A percentile compares a stretch with the other conserved stretches of the same genome.
Conservation (phyloP, 2,888 invertebrate species). For the Piscicola geometra region DNA sequence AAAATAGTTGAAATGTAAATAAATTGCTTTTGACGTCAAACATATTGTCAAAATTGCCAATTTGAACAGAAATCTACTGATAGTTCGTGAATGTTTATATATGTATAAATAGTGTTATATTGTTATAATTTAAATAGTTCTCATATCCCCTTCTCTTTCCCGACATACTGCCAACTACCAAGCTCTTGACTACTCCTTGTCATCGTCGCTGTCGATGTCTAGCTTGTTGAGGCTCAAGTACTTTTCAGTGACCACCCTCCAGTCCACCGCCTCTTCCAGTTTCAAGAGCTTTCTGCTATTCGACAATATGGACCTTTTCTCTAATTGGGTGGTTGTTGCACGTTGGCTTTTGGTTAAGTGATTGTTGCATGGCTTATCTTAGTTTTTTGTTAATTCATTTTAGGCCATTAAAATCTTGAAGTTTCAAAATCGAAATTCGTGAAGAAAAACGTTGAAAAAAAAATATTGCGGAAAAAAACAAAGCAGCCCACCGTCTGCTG, state of each 20-base stretch:
- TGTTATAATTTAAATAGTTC: not conserved
- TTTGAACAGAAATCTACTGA: too few species aligned
- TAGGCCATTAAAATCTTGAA: too few species aligned
- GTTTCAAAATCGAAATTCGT: too few species aligned
- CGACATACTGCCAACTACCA: not conserved
- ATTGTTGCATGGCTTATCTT: too few species aligned
- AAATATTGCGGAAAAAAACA: not conserved
- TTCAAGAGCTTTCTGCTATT: not conserved
- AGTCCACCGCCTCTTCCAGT: slow-evolving; percentile 53
- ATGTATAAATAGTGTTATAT: not conserved
- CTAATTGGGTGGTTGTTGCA: too few species aligned
- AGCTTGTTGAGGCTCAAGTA: slow-evolving; percentile 44
- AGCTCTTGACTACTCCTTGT: not conserved
- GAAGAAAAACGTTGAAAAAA: too few species aligned
- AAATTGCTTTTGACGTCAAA: too few species aligned
- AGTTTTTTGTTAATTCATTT: too few species aligned
- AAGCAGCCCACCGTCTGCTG: not conserved
- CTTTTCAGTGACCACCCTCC: slow-evolving; percentile 50
- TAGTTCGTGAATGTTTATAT: not conserved
- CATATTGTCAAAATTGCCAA: too few species aligned
- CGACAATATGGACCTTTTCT: not conserved
- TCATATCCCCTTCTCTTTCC: not conserved
- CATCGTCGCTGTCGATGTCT: slow-evolving; percentile 7
- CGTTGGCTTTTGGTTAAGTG: too few species aligned
- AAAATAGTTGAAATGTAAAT: too few species aligned